phyloP scores from a whole-genome alignment of 1,140 invertebrate genomes.

The Agrypnia vestita region DNA sequence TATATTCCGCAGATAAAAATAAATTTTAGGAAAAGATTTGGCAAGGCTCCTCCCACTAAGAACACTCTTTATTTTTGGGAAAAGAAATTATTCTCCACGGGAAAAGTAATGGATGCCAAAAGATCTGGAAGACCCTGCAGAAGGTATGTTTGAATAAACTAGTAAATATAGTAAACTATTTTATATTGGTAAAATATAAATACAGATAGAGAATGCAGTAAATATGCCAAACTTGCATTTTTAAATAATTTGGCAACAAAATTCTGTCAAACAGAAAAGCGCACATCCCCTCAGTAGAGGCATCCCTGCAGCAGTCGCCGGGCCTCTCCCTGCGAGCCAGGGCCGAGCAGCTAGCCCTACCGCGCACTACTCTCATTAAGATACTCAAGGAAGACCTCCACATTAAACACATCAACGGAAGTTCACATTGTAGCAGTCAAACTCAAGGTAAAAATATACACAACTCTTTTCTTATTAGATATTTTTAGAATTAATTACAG shows the following conservation, averaged over 20 bases:
- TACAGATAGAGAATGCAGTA: no score
- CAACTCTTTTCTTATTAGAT: no score
- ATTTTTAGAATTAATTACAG: neutral
- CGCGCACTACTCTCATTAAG: slow-evolving; percentile 61
- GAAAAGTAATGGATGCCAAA: slow-evolving; percentile 62
- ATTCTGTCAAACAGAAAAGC: slow-evolving; percentile 41
- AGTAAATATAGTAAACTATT: no score
- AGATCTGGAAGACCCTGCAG: slow-evolving; percentile 61
- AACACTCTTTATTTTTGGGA: slow-evolving; percentile 64
- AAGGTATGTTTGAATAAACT: slow-evolving; percentile 49
- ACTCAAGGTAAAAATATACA: neutral
- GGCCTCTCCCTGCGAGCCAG: slow-evolving; percentile 61
- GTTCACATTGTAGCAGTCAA: neutral
- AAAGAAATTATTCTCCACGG: slow-evolving; percentile 63
- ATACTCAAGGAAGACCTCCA: slow-evolving; percentile 53
- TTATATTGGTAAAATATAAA: no score
- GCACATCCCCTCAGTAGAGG: slow-evolving; percentile 55
- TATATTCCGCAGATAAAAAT: slow-evolving; percentile 64
- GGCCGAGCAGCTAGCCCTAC: slow-evolving; percentile 60
- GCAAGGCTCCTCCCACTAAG: slow-evolving; percentile 62
- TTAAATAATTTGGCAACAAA: neutral
- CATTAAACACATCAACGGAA: slow-evolving; percentile 24
- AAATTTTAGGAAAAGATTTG: slow-evolving; percentile 62
- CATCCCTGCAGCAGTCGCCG: slow-evolving; percentile 54
- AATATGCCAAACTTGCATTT: no score